Evolutionary conservation across 2,888 invertebrate species (phyloP).

Genomic region (Spatulosminthurus flaviceps): DNA sequence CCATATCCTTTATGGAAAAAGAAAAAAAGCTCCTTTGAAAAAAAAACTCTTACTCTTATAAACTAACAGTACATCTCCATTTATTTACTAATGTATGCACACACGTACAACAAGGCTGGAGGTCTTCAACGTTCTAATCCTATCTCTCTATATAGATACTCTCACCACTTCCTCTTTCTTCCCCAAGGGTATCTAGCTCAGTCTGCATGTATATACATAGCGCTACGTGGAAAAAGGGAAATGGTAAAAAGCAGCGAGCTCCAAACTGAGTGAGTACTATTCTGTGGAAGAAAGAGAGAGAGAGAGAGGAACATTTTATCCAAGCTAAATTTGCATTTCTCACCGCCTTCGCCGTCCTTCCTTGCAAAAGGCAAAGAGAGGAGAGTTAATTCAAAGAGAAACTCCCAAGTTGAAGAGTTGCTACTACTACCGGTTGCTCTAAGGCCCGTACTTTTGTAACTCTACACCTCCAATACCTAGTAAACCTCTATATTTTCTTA

Average conservation of each 20-base stretch:
- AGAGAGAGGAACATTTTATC: constrained; percentile 20
- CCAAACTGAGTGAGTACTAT: no score
- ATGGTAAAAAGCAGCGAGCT: background rate
- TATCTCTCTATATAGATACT: background rate
- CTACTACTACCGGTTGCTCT: no score
- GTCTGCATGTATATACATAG: no score
- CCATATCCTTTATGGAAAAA: no score
- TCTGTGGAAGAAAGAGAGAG: no score
- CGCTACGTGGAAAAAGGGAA: background rate
- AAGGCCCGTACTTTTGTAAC: no score
- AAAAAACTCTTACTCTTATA: background rate
- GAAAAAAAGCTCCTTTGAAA: background rate
- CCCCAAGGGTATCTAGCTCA: constrained; percentile 18
- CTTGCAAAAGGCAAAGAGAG: background rate
- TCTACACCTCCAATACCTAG: no score
- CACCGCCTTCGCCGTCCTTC: constrained; percentile 16
- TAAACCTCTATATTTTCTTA: no score
- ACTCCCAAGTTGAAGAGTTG: background rate
- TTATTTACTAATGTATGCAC: background rate
- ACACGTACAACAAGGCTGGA: background rate
- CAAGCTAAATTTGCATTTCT: constrained; percentile 32
- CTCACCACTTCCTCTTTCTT: constrained; percentile 24
- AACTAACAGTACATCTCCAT: background rate
- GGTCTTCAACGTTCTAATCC: background rate
- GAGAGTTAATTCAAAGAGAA: constrained; percentile 10